phyloP scores from a whole-genome alignment of 2,888 invertebrate genomes.

The Macaria notata region DNA sequence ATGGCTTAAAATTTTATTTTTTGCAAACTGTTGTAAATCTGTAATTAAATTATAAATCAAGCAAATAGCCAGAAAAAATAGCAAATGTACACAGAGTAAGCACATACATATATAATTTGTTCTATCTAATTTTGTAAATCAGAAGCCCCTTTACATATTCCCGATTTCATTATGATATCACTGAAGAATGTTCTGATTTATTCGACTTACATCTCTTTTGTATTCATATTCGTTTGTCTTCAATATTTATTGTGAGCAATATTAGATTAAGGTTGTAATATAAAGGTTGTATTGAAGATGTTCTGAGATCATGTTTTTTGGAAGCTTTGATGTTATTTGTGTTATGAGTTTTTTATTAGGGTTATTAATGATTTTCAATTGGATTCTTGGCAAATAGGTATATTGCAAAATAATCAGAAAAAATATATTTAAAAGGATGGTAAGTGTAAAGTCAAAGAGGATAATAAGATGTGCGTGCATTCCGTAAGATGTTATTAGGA shows the following conservation, averaged over 20 bases:
- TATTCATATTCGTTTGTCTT: slow-evolving; percentile 43
- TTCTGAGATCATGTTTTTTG: slow-evolving; percentile 20
- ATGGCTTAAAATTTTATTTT: too few species aligned
- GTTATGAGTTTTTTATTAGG: slow-evolving; percentile 12
- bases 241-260: slow-evolving; percentile 38
- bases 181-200: slow-evolving; percentile 51
- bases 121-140: not conserved
- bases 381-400: not conserved
- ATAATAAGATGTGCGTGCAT: too few species aligned
- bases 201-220: slow-evolving; percentile 46
- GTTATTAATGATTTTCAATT: not conserved
- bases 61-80: too few species aligned
- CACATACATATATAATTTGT: too few species aligned
- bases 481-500: too few species aligned
- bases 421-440: too few species aligned
- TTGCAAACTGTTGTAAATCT: too few species aligned
- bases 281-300: slow-evolving; percentile 15
- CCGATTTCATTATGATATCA: slow-evolving; percentile 73
- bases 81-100: too few species aligned
- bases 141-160: slow-evolving; percentile 36
- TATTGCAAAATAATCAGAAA: too few species aligned
- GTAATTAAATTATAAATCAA: too few species aligned
- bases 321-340: slow-evolving; percentile 25
- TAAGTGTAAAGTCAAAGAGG: too few species aligned
- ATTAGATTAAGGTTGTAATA: slow-evolving; percentile 25